Evolutionary conservation across 2,888 invertebrate genomes (phyloP).

Genomic region (Drosophila mimica): DNA sequence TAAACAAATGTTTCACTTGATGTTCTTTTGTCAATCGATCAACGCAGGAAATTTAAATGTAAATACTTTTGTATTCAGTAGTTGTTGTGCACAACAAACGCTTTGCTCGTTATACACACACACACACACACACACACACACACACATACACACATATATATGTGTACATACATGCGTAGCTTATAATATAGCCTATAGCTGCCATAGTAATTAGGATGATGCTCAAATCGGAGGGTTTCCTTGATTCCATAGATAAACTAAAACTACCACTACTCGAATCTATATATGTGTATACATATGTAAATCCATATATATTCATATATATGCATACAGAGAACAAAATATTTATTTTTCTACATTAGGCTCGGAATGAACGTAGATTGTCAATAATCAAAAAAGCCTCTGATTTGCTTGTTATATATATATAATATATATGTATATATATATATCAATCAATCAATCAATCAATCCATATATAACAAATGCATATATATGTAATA

Average conservation of each 20-base stretch:
- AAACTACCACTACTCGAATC: slow-evolving; percentile 26
- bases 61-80: slow-evolving; percentile 14
- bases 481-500: slow-evolving; percentile 8
- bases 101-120: neutral
- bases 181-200: slow-evolving; percentile 43
- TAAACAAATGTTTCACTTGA: slow-evolving; percentile 23
- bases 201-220: slow-evolving; percentile 58
- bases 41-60: slow-evolving; percentile 9
- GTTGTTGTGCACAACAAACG: neutral
- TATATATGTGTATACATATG: slow-evolving; percentile 1
- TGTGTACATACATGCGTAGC: slow-evolving; percentile 22
- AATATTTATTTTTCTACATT: slow-evolving; percentile 45
- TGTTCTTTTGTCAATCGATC: slow-evolving; percentile 1
- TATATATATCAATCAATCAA: neutral
- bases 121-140: neutral
- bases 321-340: neutral
- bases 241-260: slow-evolving; percentile 17
- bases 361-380: slow-evolving; percentile 12
- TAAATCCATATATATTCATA: neutral
- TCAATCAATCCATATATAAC: slow-evolving; percentile 9
- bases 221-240: slow-evolving; percentile 37
- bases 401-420: slow-evolving; percentile 22
- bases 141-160: neutral
- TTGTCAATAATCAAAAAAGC: slow-evolving; percentile 25
- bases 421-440: neutral